Conservation (phyloP, 2,113 vertebrate species). For the Eidolon helvum region DNA sequence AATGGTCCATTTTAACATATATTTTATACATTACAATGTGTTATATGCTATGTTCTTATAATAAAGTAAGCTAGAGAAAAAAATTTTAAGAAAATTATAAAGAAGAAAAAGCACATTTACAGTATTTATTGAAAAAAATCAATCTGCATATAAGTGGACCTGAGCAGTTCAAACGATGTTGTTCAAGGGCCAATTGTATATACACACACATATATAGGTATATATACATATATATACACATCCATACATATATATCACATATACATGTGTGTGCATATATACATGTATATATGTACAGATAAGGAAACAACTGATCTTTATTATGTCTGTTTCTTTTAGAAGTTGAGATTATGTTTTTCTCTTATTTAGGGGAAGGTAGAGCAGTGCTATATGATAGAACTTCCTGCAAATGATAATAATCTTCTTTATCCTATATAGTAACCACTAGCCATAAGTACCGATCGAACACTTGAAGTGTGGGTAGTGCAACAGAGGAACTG, state of each 20-base stretch:
- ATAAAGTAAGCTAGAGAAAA: neutral
- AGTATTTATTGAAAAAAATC: neutral
- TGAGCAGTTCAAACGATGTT: neutral
- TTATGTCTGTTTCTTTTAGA: neutral
- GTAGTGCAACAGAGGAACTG: neutral
- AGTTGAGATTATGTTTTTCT: neutral
- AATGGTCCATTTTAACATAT: neutral
- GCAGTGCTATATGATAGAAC: neutral
- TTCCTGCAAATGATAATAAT: neutral
- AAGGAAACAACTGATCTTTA: neutral
- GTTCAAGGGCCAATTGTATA: neutral
- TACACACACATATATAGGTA: neutral
- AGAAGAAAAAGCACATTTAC: neutral
- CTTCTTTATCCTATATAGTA: neutral
- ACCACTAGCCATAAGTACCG: neutral
- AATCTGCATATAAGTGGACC: neutral
- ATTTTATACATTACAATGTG: neutral
- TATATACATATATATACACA: neutral
- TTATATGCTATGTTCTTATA: neutral
- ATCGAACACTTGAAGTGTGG: neutral
- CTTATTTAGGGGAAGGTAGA: neutral
- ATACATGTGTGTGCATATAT: neutral
- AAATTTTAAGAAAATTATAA: neutral
- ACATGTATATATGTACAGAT: neutral
- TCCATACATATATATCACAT: neutral